Evolutionary conservation across 53 echinoderm and acorn worm genomes (phyloP), one percentile per base, ranked within the genome.

Genomic region (Holothuria leucospilota): DNA sequence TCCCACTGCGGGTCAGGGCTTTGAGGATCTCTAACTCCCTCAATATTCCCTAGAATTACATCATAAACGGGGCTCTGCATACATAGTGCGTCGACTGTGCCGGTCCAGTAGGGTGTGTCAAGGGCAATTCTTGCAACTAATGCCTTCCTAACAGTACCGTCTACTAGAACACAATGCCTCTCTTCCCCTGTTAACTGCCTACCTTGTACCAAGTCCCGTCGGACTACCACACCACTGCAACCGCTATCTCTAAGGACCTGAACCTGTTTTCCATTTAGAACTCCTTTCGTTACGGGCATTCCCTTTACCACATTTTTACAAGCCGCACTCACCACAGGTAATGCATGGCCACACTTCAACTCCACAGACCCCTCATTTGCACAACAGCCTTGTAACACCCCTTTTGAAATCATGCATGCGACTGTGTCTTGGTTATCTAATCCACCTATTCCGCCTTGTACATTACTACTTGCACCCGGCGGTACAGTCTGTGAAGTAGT

Each of bases 31-130:
- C 67, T 70, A 24, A 51, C 73, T 71, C 53, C 86, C 28, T 41
- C 23, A 20, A 51, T 29, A 38, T 86, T 88, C 7, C 90, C 90
- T 2, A 90, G 34, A 86, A 90, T 86, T 24, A 90, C 41, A 78
- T 90, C 90, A 78, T 67, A 90, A 15, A 90, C 61, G 9, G 90
- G 86, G 8, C 51, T 27, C 10, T 39, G 30, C 90, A 90, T 90
- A 39, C 85, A 77, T 41, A 90, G 63, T n/a, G 85, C 90, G 26
- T 78, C 77, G 66, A 78, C 59, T 16, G 26, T 34, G 21, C 90
- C 90, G 13, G 46, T 29, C 73, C 61, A 86, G 18, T 77, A 90
- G 20, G 71, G 90, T 26, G 66, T 63, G 6, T 86, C 65, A 58
- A 90, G n/a, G 2, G 82, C 0, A 1, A 66, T 30, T 66, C 30